A percentile compares a stretch with the other conserved stretches of the same genome.
These are phyloP conservation scores for Rhagoletis pomonella DNA, from an alignment of 1,140 invertebrate genomes.

Conservation along the genomic window DNA sequence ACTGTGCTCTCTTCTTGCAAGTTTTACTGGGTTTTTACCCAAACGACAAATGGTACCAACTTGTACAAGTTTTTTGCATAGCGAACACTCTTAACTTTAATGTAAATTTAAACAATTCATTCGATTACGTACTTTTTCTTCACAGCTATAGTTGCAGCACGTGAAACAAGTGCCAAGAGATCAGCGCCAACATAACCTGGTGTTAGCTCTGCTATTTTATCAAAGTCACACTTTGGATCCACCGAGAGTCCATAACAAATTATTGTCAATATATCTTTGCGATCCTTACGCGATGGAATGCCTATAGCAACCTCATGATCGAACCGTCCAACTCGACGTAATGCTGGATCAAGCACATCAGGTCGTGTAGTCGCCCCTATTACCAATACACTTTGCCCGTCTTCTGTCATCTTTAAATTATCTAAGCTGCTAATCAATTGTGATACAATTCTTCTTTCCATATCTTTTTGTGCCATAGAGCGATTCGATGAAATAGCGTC, in stretches of 20 bases:
- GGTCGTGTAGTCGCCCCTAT: slow-evolving; percentile 97
- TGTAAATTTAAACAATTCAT: background rate
- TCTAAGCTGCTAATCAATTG: slow-evolving; percentile 93
- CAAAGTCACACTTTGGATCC: slow-evolving; percentile 81
- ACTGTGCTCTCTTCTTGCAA: too few species aligned
- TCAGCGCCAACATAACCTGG: slow-evolving; percentile 99
- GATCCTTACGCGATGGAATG: slow-evolving; percentile 90
- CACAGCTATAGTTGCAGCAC: slow-evolving; percentile 91
- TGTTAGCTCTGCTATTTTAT: slow-evolving; percentile 85
- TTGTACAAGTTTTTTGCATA: too few species aligned
- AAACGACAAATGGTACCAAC: too few species aligned
- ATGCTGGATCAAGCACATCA: slow-evolving; percentile 93
- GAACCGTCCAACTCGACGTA: slow-evolving; percentile 92
- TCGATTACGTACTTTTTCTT: slow-evolving; percentile 74
- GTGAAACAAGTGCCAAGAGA: slow-evolving; percentile 88
- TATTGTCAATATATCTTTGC: slow-evolving; percentile 85
- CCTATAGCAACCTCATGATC: slow-evolving; percentile 95
- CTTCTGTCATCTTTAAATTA: slow-evolving; percentile 80
- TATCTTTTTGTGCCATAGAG: slow-evolving; percentile 92
- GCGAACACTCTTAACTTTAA: too few species aligned
- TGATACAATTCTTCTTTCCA: slow-evolving; percentile 95
- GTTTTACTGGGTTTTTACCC: too few species aligned
- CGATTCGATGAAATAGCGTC: slow-evolving; percentile 92
- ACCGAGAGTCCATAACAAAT: slow-evolving; percentile 83
- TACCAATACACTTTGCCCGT: slow-evolving; percentile 85